phyloP scores from a whole-genome alignment of 2,888 invertebrate genomes.

The Cloeon dipterum region DNA sequence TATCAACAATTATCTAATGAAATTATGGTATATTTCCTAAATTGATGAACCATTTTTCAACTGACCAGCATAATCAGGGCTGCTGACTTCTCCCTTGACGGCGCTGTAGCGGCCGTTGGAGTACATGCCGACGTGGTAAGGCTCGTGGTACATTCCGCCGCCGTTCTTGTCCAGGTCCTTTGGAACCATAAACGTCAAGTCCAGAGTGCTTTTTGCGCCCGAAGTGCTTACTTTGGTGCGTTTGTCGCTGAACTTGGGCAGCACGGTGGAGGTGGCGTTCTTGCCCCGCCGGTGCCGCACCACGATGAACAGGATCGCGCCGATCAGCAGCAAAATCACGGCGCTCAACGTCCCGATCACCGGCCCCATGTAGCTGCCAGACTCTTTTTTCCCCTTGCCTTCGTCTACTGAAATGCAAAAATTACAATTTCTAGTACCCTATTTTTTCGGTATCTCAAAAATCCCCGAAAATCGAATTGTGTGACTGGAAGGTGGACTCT shows the following conservation, averaged over 20 bases:
- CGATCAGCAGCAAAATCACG: constrained; percentile 43
- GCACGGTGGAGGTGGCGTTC: constrained; percentile 6
- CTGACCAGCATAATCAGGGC: constrained; percentile 32
- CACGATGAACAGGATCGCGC: constrained; percentile 44
- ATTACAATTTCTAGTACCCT: too few species aligned
- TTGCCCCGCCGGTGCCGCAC: constrained; percentile 33
- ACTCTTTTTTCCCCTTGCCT: constrained; percentile 30
- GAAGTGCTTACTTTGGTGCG: too few species aligned
- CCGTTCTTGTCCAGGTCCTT: neutral
- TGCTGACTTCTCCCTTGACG: constrained; percentile 17
- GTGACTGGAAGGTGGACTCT: too few species aligned
- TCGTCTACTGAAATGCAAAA: constrained; percentile 26
- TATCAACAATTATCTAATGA: too few species aligned
- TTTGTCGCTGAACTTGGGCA: constrained; percentile 12
- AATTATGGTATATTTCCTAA: too few species aligned
- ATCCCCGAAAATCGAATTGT: too few species aligned
- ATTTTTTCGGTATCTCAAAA: too few species aligned
- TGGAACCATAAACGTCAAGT: too few species aligned
- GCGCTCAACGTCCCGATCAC: constrained; percentile 47
- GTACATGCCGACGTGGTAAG: constrained; percentile 2
- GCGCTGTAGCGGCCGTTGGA: constrained; percentile 3
- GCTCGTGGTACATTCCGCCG: constrained; percentile 5
- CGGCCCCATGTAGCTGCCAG: constrained; percentile 32
- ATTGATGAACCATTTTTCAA: too few species aligned
- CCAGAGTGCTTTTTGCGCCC: too few species aligned